Conservation (phyloP, 2,888 invertebrate genomes). For the Volucella bombylans region DNA sequence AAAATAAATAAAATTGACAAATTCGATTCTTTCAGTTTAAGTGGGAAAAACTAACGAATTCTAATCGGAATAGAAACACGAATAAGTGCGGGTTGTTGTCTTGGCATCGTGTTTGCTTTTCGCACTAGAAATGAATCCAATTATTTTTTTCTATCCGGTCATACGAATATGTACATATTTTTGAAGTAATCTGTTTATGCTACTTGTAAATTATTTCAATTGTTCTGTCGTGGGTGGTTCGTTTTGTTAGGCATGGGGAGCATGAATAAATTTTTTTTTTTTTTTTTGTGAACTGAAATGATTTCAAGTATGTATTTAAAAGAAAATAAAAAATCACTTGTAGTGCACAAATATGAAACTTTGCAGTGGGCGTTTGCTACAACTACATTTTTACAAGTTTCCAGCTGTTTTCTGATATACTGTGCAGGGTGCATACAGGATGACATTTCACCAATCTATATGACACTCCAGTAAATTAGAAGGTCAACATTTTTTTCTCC, state of each 20-base stretch:
- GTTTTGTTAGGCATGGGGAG: conserved; percentile 7
- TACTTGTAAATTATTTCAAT: conserved; percentile 13
- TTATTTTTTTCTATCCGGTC: background rate
- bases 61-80: background rate
- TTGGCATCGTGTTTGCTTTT: conserved; percentile 2
- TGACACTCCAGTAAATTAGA: conserved; percentile 35
- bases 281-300: background rate
- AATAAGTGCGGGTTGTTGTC: background rate
- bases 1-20: conserved; percentile 39
- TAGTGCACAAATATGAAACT: background rate
- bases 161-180: too few species aligned
- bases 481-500: conserved; percentile 59
- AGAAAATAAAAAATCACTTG: conserved; percentile 24
- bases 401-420: conserved; percentile 52
- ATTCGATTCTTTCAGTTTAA: conserved; percentile 5
- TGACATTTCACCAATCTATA: conserved; percentile 46
- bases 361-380: background rate
- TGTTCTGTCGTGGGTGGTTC: conserved; percentile 33
- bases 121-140: background rate
- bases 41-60: conserved; percentile 24
- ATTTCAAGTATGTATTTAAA: background rate
- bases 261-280: conserved; percentile 7
- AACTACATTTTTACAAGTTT: conserved; percentile 25
- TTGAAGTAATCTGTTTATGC: conserved; percentile 20
- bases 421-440: conserved; percentile 1